Base-by-base conservation (phyloP, 2,113 vertebrate genomes). In the Mormyrus lacerda region DNA sequence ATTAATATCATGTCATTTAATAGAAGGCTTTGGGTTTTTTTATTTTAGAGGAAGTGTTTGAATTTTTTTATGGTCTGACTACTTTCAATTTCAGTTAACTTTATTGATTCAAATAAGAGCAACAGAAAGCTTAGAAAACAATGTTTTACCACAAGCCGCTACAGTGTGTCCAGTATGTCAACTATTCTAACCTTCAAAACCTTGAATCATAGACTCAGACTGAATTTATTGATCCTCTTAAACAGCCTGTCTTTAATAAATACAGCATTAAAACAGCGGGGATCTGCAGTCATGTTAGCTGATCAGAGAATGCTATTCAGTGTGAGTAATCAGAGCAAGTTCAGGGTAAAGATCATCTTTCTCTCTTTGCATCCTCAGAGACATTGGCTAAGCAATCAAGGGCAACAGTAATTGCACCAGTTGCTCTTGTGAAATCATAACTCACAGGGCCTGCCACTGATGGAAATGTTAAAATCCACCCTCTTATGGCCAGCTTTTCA, bases 241-340 rank as follows among this genome's bases (percentile, higher is more conserved):
- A 96, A 95, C 92, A 95, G 92, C 94, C 86, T 89, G 94, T 89
- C 93, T 94, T 94, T 95, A 95, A 96, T 96, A 97, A 96, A 96
- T 96, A 96, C 93, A 94, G 94, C 91, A 95, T 95, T 96, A 95
- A 96, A 94, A 95, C 91, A 94, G 92, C 90, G 93, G 95, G 92
- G 93, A 94, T 95, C 93, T 92, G 91, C 92, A 94, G 91, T 93
- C 92, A 90, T 94, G 92, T 94, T 95, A 95, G 93, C 93, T 95
- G 95, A 96, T 96, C 95, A 93, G 93, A 95, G 93, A 95, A 94
- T 90, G 93, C 92, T 93, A 92, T 93, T 94, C 90, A 90, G 90
- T 90, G 92, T 91, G 91, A 82, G 94, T 95, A 97, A 96, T 96
- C 94, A 96, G 95, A 96, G 94, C 92, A 96, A 95, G 94, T 95